Evolutionary conservation across 1,140 invertebrate genomes (phyloP).

Genomic region (Bactericera cockerelli): DNA sequence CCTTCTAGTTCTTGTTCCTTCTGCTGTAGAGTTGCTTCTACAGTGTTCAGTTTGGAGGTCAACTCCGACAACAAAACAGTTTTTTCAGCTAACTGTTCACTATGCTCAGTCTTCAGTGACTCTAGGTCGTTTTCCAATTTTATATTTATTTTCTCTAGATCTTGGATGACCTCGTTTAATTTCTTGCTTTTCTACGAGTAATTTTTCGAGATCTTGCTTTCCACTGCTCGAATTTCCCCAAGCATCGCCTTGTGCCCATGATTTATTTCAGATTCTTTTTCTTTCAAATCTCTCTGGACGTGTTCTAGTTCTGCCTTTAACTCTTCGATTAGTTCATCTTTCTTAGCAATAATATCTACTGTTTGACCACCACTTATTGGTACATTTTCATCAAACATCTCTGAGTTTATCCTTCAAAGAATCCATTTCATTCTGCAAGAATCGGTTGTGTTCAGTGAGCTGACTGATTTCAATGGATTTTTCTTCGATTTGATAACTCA

Average conservation of each 20-base stretch:
- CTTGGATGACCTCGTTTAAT: too few relatives aligned
- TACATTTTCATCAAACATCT: not conserved
- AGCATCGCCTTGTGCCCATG: not conserved
- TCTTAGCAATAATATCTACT: not conserved
- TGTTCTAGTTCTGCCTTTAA: conserved; percentile 4
- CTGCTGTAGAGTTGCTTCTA: not conserved
- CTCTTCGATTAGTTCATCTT: not conserved
- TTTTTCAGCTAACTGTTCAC: too few relatives aligned
- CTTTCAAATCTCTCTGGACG: not conserved
- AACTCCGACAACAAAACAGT: too few relatives aligned
- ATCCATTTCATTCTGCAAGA: not conserved
- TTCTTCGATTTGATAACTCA: not conserved
- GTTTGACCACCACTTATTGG: not conserved
- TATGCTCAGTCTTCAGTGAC: too few relatives aligned
- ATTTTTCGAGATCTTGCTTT: too few relatives aligned
- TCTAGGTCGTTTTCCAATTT: too few relatives aligned
- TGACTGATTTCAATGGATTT: not conserved
- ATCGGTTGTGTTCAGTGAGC: not conserved
- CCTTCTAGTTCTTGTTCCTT: not conserved
- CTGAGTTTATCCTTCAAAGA: not conserved
- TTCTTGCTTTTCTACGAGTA: too few relatives aligned
- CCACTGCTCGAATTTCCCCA: too few relatives aligned
- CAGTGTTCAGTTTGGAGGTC: not conserved
- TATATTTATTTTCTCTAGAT: too few relatives aligned
- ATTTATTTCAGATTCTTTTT: conserved; percentile 1